A percentile compares a stretch with the other conserved stretches of the same genome.
These are phyloP conservation scores for Notarius quadriscutis DNA, from an alignment of 2,113 vertebrate genomes.

Conservation along the genomic window DNA sequence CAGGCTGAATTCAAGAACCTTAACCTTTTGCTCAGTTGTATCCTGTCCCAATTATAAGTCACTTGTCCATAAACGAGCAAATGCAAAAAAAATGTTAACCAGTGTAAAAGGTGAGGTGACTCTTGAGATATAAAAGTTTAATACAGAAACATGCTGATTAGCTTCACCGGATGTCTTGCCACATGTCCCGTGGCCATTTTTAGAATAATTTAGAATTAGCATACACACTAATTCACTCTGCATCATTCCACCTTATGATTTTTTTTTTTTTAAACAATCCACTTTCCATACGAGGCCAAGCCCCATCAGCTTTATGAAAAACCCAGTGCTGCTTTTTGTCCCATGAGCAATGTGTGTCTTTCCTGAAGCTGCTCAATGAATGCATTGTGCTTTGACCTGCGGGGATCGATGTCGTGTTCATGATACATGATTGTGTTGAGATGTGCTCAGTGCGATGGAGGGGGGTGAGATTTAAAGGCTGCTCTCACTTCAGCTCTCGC, in stretches of 20 bases:
- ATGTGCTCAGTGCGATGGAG: constrained; percentile 26
- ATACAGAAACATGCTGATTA: neutral
- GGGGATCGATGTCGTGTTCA: constrained; percentile 41
- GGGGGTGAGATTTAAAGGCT: constrained; percentile 37
- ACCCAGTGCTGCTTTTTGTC: neutral
- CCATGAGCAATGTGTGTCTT: constrained; percentile 2
- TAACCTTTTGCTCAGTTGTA: neutral
- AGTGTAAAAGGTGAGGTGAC: constrained; percentile 4
- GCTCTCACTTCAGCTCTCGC: constrained; percentile 42
- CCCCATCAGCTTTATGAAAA: constrained; percentile 30
- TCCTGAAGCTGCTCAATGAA: constrained; percentile 5
- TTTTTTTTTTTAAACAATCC: neutral
- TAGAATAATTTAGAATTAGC: constrained; percentile 19
- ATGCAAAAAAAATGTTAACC: neutral
- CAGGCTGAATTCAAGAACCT: neutral
- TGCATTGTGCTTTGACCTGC: constrained; percentile 22
- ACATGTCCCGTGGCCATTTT: neutral
- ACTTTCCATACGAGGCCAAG: neutral
- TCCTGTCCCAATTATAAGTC: neutral
- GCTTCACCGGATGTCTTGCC: constrained; percentile 15
- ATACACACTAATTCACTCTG: neutral
- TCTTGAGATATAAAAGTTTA: constrained; percentile 18
- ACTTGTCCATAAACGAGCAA: constrained; percentile 10
- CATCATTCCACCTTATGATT: neutral
- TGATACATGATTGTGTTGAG: constrained; percentile 46